phyloP scores from a whole-genome alignment of 2,113 vertebrate genomes.

The Chloropsis hardwickii region DNA sequence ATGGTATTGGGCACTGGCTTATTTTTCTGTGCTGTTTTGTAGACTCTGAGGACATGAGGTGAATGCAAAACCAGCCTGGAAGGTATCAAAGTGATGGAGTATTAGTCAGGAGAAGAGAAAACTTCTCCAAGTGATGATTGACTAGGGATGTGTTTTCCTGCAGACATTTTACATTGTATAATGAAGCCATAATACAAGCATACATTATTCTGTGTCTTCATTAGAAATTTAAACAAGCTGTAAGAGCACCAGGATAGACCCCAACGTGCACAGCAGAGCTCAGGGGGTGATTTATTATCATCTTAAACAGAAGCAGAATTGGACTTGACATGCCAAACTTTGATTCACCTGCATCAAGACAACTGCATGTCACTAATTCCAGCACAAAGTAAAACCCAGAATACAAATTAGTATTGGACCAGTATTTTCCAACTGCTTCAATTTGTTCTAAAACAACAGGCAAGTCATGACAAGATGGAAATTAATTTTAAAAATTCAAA shows the following conservation, averaged over 20 bases:
- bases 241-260: neutral
- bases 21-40: conserved; percentile 25
- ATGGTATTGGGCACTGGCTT: neutral
- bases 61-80: conserved; percentile 24
- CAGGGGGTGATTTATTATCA: conserved; percentile 17
- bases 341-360: conserved; percentile 23
- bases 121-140: conserved; percentile 8
- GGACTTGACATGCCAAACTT: conserved; percentile 15
- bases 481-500: neutral
- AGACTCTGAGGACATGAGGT: neutral
- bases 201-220: conserved; percentile 12
- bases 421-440: conserved; percentile 20
- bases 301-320: conserved; percentile 11
- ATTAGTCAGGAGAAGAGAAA: neutral
- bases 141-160: conserved; percentile 2
- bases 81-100: neutral
- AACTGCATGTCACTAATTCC: neutral
- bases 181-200: conserved; percentile 28
- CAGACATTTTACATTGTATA: neutral
- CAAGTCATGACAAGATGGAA: neutral
- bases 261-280: neutral
- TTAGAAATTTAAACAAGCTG: conserved; percentile 45
- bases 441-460: neutral
- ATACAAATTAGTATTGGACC: neutral
- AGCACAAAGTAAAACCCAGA: neutral